Evolutionary conservation across 2,888 invertebrate genomes (phyloP).

Genomic region (Drosophila picticornis): DNA sequence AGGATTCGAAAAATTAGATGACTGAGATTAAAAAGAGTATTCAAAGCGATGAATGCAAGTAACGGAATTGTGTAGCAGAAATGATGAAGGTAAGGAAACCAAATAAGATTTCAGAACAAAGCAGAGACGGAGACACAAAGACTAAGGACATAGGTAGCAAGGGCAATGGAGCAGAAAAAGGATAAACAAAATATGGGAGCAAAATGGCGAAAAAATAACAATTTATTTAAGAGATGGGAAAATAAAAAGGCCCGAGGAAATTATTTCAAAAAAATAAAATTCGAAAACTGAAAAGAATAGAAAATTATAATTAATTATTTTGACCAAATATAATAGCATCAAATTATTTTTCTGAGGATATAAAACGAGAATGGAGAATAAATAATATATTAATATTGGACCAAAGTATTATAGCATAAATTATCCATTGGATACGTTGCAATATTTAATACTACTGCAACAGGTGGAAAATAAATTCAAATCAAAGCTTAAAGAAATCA

Average conservation of each 20-base stretch:
- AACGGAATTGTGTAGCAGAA: not conserved
- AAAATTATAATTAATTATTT: not conserved
- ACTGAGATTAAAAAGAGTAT: not conserved
- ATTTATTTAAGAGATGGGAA: not conserved
- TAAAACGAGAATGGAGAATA: not conserved
- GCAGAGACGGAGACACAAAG: not conserved
- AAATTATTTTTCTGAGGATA: not conserved
- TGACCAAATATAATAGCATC: not conserved
- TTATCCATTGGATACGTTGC: not conserved
- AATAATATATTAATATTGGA: not conserved
- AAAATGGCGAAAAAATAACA: not conserved
- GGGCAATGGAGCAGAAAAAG: not conserved
- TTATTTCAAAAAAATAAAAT: not conserved
- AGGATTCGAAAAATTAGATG: not conserved
- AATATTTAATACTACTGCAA: not conserved
- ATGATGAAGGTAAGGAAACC: not conserved
- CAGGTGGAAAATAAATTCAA: not conserved
- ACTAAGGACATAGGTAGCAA: not conserved
- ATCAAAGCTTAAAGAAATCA: not conserved
- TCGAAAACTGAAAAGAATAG: no score
- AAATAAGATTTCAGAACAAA: not conserved
- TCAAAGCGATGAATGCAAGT: not conserved
- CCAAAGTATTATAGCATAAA: not conserved
- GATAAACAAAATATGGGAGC: not conserved
- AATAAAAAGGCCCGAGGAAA: no score